phyloP scores from a whole-genome alignment of 2,113 vertebrate genomes.

The Corythoichthys haematopterus region DNA sequence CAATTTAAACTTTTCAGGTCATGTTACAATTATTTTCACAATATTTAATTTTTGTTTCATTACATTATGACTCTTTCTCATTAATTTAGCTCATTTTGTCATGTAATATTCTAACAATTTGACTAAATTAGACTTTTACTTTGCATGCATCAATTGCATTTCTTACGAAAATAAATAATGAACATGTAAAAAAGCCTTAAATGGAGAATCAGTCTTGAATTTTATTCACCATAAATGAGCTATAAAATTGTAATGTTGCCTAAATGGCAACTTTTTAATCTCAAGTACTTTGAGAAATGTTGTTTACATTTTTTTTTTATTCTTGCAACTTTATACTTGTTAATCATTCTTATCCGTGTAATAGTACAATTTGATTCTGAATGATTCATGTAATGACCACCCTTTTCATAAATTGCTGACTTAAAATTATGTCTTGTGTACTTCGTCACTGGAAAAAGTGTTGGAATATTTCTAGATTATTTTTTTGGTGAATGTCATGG shows the following conservation, averaged over 20 bases:
- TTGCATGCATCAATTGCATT: background rate
- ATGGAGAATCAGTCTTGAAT: background rate
- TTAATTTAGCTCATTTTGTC: background rate
- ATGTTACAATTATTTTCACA: background rate
- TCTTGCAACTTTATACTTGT: background rate
- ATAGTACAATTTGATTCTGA: background rate
- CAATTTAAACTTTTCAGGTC: background rate
- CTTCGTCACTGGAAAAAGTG: constrained; percentile 43
- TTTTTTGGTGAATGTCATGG: constrained; percentile 50
- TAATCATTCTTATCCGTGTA: background rate
- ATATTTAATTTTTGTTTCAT: background rate
- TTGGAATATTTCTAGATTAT: constrained; percentile 46
- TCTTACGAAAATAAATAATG: background rate
- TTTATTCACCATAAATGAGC: background rate
- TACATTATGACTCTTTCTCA: background rate
- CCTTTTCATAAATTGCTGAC: background rate
- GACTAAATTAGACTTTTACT: background rate
- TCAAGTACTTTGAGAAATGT: background rate
- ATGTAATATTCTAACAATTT: background rate
- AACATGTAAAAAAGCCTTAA: background rate
- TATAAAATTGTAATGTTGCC: background rate
- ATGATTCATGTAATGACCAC: background rate
- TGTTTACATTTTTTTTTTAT: background rate
- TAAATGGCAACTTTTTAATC: background rate
- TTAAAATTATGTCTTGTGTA: constrained; percentile 26